phyloP scores from a whole-genome alignment of 2,113 vertebrate genomes.

The Ochotona princeps region DNA sequence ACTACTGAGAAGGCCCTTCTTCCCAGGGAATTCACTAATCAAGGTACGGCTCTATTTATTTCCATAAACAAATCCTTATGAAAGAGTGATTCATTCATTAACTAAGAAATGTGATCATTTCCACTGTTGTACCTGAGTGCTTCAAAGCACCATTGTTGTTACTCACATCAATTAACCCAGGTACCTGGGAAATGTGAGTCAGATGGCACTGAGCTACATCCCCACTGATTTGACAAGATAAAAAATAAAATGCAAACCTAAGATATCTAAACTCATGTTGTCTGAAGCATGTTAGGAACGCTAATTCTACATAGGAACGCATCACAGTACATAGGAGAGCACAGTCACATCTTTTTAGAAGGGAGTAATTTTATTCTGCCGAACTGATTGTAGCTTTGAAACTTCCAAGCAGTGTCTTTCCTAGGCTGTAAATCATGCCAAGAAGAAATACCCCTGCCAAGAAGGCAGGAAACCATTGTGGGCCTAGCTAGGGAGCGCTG shows the following conservation, averaged over 20 bases:
- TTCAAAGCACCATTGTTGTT: conserved; percentile 60
- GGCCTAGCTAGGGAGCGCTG: not conserved
- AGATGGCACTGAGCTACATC: conserved; percentile 39
- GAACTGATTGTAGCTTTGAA: conserved; percentile 5
- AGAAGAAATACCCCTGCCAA: not conserved
- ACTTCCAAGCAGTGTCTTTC: not conserved
- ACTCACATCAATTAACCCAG: conserved; percentile 67
- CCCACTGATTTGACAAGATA: conserved; percentile 61
- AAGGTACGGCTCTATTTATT: conserved; percentile 67
- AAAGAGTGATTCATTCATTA: conserved; percentile 68
- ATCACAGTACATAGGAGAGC: conserved; percentile 24
- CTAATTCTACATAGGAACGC: conserved; percentile 49
- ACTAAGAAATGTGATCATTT: conserved; percentile 67
- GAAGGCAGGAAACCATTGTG: not conserved
- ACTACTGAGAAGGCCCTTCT: conserved; percentile 68
- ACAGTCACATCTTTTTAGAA: conserved; percentile 41
- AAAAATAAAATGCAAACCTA: not conserved
- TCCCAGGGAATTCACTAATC: conserved; percentile 74
- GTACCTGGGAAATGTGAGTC: conserved; percentile 60
- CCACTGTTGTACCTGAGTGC: conserved; percentile 36
- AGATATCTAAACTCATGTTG: conserved; percentile 48
- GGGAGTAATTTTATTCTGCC: conserved; percentile 41
- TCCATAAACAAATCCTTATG: conserved; percentile 71
- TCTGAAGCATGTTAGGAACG: conserved; percentile 52
- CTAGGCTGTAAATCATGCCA: not conserved